A percentile compares a stretch with the other conserved stretches of the same genome.
Evolutionary conservation across 92 coral and sea anemone genomes (phyloP).

Genomic region (Pocillopora meandrina): DNA sequence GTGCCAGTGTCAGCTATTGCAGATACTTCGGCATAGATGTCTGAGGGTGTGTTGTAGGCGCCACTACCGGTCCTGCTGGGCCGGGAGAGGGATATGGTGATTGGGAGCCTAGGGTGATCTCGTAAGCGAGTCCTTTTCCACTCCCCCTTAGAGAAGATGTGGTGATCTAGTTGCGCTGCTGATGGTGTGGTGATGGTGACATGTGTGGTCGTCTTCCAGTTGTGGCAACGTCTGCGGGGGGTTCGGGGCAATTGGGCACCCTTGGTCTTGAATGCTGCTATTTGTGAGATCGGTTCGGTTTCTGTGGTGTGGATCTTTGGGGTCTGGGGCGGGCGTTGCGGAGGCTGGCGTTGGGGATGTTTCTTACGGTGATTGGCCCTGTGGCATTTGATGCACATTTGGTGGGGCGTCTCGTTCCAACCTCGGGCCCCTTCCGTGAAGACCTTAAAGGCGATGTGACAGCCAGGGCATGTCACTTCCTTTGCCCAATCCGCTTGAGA

Average conservation of each 20-base stretch:
- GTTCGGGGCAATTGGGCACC: not conserved
- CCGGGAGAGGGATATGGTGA: slow-evolving; percentile 49
- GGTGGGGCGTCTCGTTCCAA: slow-evolving; percentile 66
- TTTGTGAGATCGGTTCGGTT: slow-evolving; percentile 52
- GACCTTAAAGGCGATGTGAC: slow-evolving; percentile 34
- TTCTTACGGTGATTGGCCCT: slow-evolving; percentile 47
- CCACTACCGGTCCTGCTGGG: slow-evolving; percentile 2
- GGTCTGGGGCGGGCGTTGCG: slow-evolving; percentile 22
- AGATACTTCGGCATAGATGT: slow-evolving; percentile 51
- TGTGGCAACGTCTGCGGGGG: slow-evolving; percentile 23
- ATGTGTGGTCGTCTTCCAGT: slow-evolving; percentile 12
- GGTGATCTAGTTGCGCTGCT: slow-evolving; percentile 34
- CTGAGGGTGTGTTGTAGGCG: slow-evolving; percentile 35
- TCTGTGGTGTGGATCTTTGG: slow-evolving; percentile 24
- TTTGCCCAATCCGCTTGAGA: slow-evolving; percentile 30
- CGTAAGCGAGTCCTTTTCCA: slow-evolving; percentile 50
- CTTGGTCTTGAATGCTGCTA: slow-evolving; percentile 26
- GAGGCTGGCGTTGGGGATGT: slow-evolving; percentile 31
- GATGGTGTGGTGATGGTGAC: slow-evolving; percentile 22
- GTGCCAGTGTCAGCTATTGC: slow-evolving; percentile 64
- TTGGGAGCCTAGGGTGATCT: slow-evolving; percentile 58
- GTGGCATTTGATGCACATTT: slow-evolving; percentile 59
- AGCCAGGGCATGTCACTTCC: slow-evolving; percentile 50
- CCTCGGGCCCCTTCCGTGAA: slow-evolving; percentile 66
- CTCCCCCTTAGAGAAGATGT: slow-evolving; percentile 56